Conservation (phyloP, 2,797 vertebrate species). For the Tragopan temminckii region DNA sequence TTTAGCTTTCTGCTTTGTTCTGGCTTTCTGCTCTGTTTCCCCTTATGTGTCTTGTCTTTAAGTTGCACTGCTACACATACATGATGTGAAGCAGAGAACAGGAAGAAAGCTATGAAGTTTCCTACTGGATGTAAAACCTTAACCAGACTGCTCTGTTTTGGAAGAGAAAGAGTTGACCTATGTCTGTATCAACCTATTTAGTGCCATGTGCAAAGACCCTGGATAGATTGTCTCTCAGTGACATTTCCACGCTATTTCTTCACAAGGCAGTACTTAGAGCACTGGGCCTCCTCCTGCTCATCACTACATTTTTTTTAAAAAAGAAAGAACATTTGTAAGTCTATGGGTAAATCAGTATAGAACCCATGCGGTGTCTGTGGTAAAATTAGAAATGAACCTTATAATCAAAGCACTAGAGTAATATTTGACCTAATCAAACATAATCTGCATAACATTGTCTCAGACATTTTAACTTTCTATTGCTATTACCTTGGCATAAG, state of each 20-base stretch:
- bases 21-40: not conserved
- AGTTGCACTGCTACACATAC: not conserved
- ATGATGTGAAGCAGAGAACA: not conserved
- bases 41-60: not conserved
- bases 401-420: not conserved
- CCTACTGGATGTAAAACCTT: not conserved
- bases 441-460: not conserved
- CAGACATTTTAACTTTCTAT: not conserved
- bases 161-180: not conserved
- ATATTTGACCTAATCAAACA: not conserved
- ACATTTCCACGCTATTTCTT: not conserved
- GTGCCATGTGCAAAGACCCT: not conserved
- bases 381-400: not conserved
- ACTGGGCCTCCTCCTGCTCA: not conserved
- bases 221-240: not conserved
- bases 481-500: not conserved
- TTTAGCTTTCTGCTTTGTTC: not conserved
- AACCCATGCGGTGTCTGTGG: not conserved
- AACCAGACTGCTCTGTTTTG: not conserved
- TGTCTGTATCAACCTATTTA: not conserved
- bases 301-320: not conserved
- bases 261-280: not conserved
- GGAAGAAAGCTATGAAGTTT: not conserved
- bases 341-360: not conserved
- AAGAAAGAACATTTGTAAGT: not conserved